A percentile compares a stretch with the other conserved stretches of the same genome.
These are phyloP conservation scores for Conus betulinus DNA, from an alignment of 1,140 invertebrate genomes.

Conservation along the genomic window DNA sequence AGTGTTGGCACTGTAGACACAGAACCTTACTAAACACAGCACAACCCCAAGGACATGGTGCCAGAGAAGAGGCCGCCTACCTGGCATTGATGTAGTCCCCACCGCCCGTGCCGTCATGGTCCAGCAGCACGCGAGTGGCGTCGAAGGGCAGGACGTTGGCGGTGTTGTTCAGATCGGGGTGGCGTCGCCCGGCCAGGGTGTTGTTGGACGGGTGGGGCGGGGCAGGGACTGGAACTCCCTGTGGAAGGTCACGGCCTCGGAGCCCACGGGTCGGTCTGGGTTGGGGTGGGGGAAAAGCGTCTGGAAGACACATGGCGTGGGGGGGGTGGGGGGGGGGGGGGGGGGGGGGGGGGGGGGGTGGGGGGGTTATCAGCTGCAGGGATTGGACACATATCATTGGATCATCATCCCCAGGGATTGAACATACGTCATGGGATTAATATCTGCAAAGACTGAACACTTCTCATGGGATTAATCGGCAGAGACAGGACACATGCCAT, in stretches of 20 bases:
- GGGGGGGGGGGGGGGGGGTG: too few relatives aligned
- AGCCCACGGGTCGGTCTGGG: not conserved
- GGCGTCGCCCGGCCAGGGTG: not conserved
- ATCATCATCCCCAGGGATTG: too few relatives aligned
- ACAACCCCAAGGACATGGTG: too few relatives aligned
- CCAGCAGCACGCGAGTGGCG: not conserved
- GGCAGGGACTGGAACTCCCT: conserved; percentile 34
- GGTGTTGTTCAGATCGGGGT: not conserved
- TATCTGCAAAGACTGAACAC: too few relatives aligned
- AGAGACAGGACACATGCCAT: too few relatives aligned
- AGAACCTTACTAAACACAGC: too few relatives aligned
- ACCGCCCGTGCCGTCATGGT: not conserved
- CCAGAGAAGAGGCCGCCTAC: not conserved
- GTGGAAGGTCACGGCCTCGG: conserved; percentile 3
- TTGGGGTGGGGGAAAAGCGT: not conserved
- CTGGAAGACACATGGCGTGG: not conserved
- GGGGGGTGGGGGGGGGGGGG: too few relatives aligned
- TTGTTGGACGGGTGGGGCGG: not conserved
- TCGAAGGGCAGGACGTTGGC: conserved; percentile 8
- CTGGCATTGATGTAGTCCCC: conserved; percentile 26
- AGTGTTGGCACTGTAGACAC: too few relatives aligned
- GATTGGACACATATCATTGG: too few relatives aligned
- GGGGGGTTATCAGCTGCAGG: too few relatives aligned
- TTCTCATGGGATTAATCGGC: too few relatives aligned
- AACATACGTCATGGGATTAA: too few relatives aligned